A percentile compares a stretch with the other conserved stretches of the same genome.
phyloP scores from a whole-genome alignment of 2,113 vertebrate species.

The Festucalex cinctus region DNA sequence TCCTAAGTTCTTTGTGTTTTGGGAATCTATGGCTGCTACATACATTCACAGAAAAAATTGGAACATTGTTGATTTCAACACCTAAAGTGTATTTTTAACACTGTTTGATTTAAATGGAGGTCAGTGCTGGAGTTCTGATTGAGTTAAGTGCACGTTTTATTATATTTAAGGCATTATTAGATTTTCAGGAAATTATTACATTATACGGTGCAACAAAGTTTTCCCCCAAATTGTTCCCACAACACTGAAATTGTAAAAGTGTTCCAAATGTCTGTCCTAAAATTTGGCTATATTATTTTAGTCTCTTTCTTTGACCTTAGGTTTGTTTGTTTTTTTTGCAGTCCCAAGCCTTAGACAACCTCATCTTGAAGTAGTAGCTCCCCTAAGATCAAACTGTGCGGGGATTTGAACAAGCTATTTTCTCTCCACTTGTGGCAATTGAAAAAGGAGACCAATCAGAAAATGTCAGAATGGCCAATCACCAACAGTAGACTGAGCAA shows the following conservation, averaged over 20 bases:
- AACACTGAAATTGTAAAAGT: neutral
- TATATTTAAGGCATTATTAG: too few species aligned
- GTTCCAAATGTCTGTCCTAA: neutral
- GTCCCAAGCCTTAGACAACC: neutral
- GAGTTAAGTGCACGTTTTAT: too few species aligned
- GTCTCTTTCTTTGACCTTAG: neutral
- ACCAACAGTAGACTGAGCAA: slow-evolving; percentile 55
- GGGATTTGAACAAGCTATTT: slow-evolving; percentile 41
- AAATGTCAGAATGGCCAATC: slow-evolving; percentile 63
- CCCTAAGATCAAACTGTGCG: slow-evolving; percentile 25
- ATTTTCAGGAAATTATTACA: too few species aligned
- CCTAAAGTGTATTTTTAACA: too few species aligned
- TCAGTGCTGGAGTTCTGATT: too few species aligned
- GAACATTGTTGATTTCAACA: too few species aligned
- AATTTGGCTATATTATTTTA: neutral
- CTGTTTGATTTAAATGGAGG: too few species aligned
- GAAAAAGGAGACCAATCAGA: slow-evolving; percentile 60
- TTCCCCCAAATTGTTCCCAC: neutral
- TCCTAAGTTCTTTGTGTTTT: too few species aligned
- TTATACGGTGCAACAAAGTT: too few species aligned
- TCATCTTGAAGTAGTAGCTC: slow-evolving; percentile 11
- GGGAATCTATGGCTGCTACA: too few species aligned
- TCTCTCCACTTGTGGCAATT: slow-evolving; percentile 37
- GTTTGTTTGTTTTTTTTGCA: neutral
- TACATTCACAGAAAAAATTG: too few species aligned